Base-by-base conservation (phyloP, 2,888 invertebrate species). In the Drosophila ezoana region DNA sequence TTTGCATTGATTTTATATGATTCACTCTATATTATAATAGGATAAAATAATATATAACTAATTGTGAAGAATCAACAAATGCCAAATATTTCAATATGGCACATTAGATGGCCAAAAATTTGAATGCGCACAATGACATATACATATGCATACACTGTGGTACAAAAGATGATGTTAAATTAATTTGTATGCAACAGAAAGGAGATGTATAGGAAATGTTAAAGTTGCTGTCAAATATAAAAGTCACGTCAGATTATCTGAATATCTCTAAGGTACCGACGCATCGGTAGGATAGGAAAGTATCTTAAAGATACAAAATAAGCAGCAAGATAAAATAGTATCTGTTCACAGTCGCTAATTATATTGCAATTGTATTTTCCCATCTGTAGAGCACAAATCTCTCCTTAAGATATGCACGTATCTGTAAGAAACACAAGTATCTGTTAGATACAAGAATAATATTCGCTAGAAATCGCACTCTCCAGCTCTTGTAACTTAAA, bases 51-150 rank as follows among this genome's bases (percentile, higher is more conserved):
- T n/a, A 20, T 38, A 28, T 28, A 2, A 14, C n/a, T 60, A 41
- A 62, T 60, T 62, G 40, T 60, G 47, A 35, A 8, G 40, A 16
- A 47, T 62, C 47, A 35, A 11, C 61, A 47, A 16, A 16, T 48
- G 47, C 16, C 45, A 33, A 38, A 33, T 20, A 20, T 16, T 37
- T 45, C 16, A n/a, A 11, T 16, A 38, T 61, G 16, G 6, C 40
- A 11, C 16, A n/a, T 10, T 16, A 20, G 14, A 8, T 33, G n/a
- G 13, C 1, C n/a, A 23, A 1, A n/a, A 41, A 49, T 13, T 52
- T 33, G 32, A 13, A 13, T 4, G 4, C 57, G 14, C 28, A 13
- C 16, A 47, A 57, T 37, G n/a, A 14, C 10, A 44, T 37, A 10
- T 35, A 37, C 18, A 37, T 28, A 38, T 45, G 37, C 20, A 51